Conservation (phyloP, 1,140 invertebrate species). For the Hycleus cichorii region DNA sequence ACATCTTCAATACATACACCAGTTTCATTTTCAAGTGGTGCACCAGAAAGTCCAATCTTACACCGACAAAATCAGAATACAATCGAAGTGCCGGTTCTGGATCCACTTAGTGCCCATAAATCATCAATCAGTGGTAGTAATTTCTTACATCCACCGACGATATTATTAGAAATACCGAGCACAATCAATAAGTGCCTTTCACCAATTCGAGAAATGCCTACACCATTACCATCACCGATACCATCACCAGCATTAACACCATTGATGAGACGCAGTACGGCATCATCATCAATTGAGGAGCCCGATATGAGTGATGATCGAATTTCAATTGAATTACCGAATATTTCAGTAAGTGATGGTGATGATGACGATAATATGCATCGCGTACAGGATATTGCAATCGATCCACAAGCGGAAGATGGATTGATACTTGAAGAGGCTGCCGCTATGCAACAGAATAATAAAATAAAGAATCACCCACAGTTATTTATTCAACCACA, state of each 20-base stretch:
- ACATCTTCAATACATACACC: conserved; percentile 53
- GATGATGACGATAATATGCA: conserved; percentile 36
- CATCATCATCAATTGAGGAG: conserved; percentile 37
- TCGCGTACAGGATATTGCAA: conserved; percentile 31
- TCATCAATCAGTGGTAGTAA: conserved; percentile 45
- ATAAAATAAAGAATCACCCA: conserved; percentile 42
- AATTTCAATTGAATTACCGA: conserved; percentile 41
- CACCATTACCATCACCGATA: conserved; percentile 58
- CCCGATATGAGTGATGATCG: conserved; percentile 41
- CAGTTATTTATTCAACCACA: conserved; percentile 41
- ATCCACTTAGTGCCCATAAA: conserved; percentile 56
- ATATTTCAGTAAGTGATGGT: conserved; percentile 36
- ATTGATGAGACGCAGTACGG: conserved; percentile 44
- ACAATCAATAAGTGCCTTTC: conserved; percentile 64
- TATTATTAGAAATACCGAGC: conserved; percentile 63
- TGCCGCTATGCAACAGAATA: conserved; percentile 33
- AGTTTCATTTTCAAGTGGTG: conserved; percentile 47
- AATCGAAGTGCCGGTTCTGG: conserved; percentile 60
- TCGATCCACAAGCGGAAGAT: conserved; percentile 36
- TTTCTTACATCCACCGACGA: conserved; percentile 57
- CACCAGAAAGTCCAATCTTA: conserved; percentile 49
- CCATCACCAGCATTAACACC: conserved; percentile 62
- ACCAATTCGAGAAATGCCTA: conserved; percentile 64
- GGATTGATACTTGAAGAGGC: conserved; percentile 40
- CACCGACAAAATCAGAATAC: conserved; percentile 35